Base-by-base conservation (phyloP, 2,888 invertebrate genomes). In the Coleophora flavipennella region DNA sequence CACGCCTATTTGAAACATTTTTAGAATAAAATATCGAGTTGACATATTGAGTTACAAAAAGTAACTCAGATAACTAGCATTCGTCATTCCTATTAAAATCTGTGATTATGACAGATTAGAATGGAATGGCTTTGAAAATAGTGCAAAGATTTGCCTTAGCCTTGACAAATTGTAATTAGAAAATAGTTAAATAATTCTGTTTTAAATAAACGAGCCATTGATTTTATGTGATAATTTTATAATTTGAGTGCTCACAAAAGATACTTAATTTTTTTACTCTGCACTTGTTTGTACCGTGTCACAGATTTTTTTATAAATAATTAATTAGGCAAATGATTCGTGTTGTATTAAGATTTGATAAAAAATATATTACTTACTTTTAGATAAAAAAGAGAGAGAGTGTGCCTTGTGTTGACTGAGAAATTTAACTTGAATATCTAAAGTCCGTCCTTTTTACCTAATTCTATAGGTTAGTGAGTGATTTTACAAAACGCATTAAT, bases 231-330 rank as follows among this genome's bases (percentile, higher is more conserved):
- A 46, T 51, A 59, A 47, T 42, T 48, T 51, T 51, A 52, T 50
- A 48, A 55, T 53, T 49, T 38, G 45, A 49, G 52, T 64, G 74
- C 75, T 76, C 76, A 76, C 54, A 52, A 59, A 56, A 51, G 69
- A 62, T 74, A 75, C 74, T 76, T 75, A 76, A 75, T 61, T 63
- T 44, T 13, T 32, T 53, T 52, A 43, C 45, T 48, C 8, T 42
- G 43, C 39, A 46, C 46, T 45, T 32, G 42, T 46, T 44, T 48
- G 36, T 34, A 29, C 10, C 11, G 10, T 29, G 4, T 29, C 29
- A 29, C 32, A 32, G 12, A 32, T 12, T 51, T 44, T 42, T n/a
- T 40, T 44, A 32, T 38, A 43, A 44, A 46, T 36, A 38, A 29
- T 39, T 49, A 40, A 47, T 20, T 43, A 35, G 6, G 32, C 11